Evolutionary conservation across 1,140 invertebrate genomes (phyloP).

Genomic region (Pogonomyrmex barbatus): DNA sequence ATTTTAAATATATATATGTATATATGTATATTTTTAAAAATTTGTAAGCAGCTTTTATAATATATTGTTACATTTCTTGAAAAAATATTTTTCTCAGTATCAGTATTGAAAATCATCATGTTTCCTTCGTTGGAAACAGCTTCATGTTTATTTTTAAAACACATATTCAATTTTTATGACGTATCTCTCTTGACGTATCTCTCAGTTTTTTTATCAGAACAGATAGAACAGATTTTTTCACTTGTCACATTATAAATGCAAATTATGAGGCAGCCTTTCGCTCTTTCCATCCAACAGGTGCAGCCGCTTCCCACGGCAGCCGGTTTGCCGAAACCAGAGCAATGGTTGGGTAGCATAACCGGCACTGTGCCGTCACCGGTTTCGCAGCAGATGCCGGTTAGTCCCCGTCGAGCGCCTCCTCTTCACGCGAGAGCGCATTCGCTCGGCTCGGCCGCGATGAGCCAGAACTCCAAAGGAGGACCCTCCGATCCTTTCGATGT

Average conservation of each 20-base stretch:
- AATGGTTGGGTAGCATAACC: constrained; percentile 92
- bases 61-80: not conserved
- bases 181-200: too few relatives aligned
- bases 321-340: constrained; percentile 90
- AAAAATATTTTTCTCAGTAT: not conserved
- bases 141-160: too few relatives aligned
- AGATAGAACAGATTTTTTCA: not conserved
- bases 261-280: not conserved
- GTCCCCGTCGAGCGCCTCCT: constrained; percentile 86
- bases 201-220: too few relatives aligned
- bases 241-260: not conserved
- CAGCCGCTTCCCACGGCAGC: constrained; percentile 77
- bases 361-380: constrained; percentile 84
- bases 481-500: constrained; percentile 93
- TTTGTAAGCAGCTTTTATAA: not conserved
- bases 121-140: too few relatives aligned
- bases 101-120: too few relatives aligned
- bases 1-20: not conserved
- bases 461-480: constrained; percentile 78
- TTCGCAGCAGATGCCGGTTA: constrained; percentile 80
- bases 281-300: constrained; percentile 74
- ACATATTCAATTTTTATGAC: too few relatives aligned
- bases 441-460: constrained; percentile 85
- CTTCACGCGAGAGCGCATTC: constrained; percentile 89
- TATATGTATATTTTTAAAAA: not conserved